Conservation (phyloP, 2,113 vertebrate genomes). For the Microtus montanus region DNA sequence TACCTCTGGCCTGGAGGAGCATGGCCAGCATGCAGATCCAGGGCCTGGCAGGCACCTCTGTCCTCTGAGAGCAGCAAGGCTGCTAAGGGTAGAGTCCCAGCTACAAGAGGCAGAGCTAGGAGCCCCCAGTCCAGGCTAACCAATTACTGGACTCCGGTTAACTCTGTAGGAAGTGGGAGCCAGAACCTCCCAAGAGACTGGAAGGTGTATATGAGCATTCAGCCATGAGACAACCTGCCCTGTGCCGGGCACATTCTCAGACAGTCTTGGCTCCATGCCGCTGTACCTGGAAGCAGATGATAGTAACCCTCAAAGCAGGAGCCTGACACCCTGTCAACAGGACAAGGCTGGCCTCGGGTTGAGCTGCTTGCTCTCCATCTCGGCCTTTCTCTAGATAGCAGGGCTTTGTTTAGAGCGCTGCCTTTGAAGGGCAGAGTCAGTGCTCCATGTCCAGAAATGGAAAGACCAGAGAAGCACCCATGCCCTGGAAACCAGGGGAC, state of each 20-base stretch:
- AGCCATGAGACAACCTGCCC: not conserved
- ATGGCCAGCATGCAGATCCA: not conserved
- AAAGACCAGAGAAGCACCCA: not conserved
- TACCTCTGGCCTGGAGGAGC: not conserved
- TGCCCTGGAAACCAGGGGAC: no score
- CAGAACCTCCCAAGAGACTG: not conserved
- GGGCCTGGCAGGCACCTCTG: not conserved
- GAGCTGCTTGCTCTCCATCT: not conserved
- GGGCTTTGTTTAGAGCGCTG: not conserved
- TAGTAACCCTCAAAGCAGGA: fast-evolving
- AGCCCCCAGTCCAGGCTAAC: not conserved
- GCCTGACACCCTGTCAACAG: not conserved
- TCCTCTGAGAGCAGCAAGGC: not conserved
- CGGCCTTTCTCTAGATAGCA: not conserved
- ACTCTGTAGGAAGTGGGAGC: not conserved
- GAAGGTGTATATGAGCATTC: fast-evolving
- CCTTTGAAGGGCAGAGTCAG: not conserved
- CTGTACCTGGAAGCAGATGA: not conserved
- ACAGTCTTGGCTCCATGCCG: not conserved
- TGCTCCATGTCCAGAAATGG: fast-evolving
- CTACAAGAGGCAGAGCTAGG: not conserved
- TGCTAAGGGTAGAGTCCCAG: no score
- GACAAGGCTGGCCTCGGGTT: fast-evolving
- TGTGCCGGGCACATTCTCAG: fast-evolving
- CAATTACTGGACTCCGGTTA: fast-evolving